Evolutionary conservation across 1,140 invertebrate genomes (phyloP).

Genomic region (Colletes latitarsis): DNA sequence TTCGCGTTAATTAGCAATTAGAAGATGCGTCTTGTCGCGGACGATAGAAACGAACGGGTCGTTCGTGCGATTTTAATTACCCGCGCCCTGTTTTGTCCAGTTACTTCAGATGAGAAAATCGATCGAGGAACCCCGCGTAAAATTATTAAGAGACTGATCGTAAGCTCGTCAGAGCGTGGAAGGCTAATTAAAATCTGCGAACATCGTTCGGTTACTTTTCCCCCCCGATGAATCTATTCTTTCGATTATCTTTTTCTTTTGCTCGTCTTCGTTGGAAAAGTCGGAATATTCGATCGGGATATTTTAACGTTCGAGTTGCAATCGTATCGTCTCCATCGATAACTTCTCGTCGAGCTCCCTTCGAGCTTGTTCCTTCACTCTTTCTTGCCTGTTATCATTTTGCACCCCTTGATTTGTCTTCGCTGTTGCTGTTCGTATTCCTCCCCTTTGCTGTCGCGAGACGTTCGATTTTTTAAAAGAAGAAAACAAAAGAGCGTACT

Average conservation of each 20-base stretch:
- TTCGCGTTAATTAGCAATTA: background rate
- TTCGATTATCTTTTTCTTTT: background rate
- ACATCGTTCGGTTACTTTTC: background rate
- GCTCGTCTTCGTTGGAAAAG: background rate
- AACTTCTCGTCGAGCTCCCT: background rate
- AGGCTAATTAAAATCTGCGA: background rate
- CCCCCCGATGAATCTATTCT: background rate
- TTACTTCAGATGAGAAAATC: background rate
- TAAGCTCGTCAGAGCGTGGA: background rate
- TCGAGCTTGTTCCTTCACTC: background rate
- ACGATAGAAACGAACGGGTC: too few species aligned
- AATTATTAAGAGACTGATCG: slow-evolving; percentile 30
- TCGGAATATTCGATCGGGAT: background rate
- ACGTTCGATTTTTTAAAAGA: background rate
- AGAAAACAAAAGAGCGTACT: background rate
- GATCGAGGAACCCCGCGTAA: background rate
- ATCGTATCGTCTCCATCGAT: slow-evolving; percentile 33
- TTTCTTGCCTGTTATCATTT: slow-evolving; percentile 13
- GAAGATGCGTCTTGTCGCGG: too few species aligned
- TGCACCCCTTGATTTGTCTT: background rate
- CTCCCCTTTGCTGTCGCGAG: background rate
- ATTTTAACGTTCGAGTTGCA: slow-evolving; percentile 21
- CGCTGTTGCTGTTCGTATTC: background rate
- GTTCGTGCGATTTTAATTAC: slow-evolving; percentile 2
- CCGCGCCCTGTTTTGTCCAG: background rate